Base-by-base conservation (phyloP, 1,140 invertebrate genomes). In the Drusus annulatus region DNA sequence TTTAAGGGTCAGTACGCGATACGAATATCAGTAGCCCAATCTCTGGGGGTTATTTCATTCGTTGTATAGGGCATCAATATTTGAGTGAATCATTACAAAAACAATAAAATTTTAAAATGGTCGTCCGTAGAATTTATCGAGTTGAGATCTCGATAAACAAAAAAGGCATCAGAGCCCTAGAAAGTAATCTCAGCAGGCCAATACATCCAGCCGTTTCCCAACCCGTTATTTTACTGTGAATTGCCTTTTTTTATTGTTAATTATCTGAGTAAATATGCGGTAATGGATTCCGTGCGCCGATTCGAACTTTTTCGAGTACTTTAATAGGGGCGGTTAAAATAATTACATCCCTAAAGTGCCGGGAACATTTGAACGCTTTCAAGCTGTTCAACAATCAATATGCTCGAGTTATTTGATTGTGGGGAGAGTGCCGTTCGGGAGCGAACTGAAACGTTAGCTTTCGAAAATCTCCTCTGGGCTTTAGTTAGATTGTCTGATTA, bases 201-300 rank as follows among this genome's bases (percentile, higher is more conserved):
- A 74, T 74, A 74, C 51, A 56, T 28, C 6, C 7, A 56, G 52
- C 10, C 52, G 71, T 74, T 74, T 58, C n/a, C 16, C 28, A 17
- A n/a, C 71, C 21, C 52, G 71, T 74, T 74, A 74, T 56, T 56
- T 56, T 36, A n/a, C 71, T 74, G 51, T 21, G 52, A 74, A 74
- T 74, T 4, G 71, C 71, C 23, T n/a, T 74, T 74, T 69, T 74
- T 74, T 74, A 74, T 58, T 74, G 71, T 74, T 74, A 74, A 74
- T 74, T 74, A 74, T 74, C 71, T 56, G 28, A 54, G 71, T 74
- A 56, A 74, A 74, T 74, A 74, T 58, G 71, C 54, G 71, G 71
- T 56, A 74, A 74, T 74, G 71, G 71, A 73, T 25, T 74, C 52
- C 71, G 71, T 74, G 71, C 21, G 52, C 52, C 51, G 25, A 74